Evolutionary conservation across 2,113 vertebrate genomes (phyloP).

Genomic region (Ardeotis arabs): DNA sequence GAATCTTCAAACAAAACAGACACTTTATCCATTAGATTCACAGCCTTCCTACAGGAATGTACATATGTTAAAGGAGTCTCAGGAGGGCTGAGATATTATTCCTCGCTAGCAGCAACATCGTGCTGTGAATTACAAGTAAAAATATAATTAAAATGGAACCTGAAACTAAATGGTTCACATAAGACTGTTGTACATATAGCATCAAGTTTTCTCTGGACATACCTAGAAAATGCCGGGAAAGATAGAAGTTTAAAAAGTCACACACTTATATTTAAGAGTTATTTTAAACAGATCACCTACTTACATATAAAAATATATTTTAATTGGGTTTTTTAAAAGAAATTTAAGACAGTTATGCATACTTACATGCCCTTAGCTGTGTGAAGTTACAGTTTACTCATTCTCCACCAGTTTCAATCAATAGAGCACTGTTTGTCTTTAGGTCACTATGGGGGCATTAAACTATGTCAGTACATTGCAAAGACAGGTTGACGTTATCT

Average conservation of each 20-base stretch:
- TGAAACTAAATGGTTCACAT: neutral
- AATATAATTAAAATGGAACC: constrained; percentile 32
- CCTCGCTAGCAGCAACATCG: neutral
- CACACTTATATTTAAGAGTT: neutral
- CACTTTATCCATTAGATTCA: neutral
- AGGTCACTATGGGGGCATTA: neutral
- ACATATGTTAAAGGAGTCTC: neutral
- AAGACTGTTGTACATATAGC: neutral
- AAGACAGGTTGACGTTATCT: neutral
- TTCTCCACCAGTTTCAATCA: neutral
- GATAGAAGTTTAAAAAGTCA: neutral
- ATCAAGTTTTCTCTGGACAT: neutral
- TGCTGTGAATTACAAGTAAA: constrained; percentile 40
- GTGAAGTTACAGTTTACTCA: neutral
- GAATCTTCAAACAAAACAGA: neutral
- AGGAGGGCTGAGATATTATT: neutral
- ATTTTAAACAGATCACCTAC: neutral
- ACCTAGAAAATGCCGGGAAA: neutral
- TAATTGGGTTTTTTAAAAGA: neutral
- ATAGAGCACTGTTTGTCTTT: neutral
- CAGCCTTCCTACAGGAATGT: neutral
- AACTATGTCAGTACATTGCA: neutral
- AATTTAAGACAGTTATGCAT: neutral
- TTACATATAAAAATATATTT: neutral
- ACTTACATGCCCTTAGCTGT: neutral